Conservation (phyloP, 2,888 invertebrate species). For the Mesoligia furuncula region DNA sequence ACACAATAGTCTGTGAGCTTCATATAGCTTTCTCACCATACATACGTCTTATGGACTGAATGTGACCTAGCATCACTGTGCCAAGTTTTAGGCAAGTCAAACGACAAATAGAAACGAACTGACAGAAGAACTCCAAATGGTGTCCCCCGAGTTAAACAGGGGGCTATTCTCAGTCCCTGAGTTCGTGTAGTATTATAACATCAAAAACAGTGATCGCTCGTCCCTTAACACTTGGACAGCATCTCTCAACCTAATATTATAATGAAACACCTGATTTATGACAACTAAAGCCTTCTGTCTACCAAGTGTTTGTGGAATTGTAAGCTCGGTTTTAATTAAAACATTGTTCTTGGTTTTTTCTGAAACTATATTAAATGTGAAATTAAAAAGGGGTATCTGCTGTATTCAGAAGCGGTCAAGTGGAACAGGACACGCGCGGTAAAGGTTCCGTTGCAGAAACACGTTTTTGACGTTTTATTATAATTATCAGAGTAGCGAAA, state of each 20-base stretch:
- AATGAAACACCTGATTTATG: conserved; percentile 75
- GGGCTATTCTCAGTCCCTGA: neutral
- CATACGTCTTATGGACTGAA: neutral
- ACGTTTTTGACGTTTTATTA: neutral
- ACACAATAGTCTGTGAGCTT: neutral
- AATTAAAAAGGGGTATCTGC: conserved; percentile 25
- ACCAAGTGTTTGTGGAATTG: conserved; percentile 71
- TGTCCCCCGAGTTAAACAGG: neutral
- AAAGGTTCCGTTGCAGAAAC: conserved; percentile 18
- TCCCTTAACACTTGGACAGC: conserved; percentile 53
- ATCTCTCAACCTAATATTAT: conserved; percentile 64
- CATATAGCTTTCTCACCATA: neutral
- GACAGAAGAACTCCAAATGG: neutral
- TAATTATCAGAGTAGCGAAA: neutral
- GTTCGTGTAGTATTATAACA: neutral
- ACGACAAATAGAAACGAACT: neutral
- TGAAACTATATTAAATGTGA: conserved; percentile 45
- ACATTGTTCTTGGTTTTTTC: conserved; percentile 35
- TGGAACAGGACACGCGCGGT: too few species aligned
- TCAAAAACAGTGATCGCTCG: conserved; percentile 17
- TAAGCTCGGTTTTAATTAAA: conserved; percentile 75
- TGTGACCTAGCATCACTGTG: neutral
- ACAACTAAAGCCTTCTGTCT: conserved; percentile 70
- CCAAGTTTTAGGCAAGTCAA: neutral
- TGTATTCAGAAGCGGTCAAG: neutral